phyloP scores from a whole-genome alignment of 2,888 invertebrate genomes.

The Troglohyphantes excavatus region DNA sequence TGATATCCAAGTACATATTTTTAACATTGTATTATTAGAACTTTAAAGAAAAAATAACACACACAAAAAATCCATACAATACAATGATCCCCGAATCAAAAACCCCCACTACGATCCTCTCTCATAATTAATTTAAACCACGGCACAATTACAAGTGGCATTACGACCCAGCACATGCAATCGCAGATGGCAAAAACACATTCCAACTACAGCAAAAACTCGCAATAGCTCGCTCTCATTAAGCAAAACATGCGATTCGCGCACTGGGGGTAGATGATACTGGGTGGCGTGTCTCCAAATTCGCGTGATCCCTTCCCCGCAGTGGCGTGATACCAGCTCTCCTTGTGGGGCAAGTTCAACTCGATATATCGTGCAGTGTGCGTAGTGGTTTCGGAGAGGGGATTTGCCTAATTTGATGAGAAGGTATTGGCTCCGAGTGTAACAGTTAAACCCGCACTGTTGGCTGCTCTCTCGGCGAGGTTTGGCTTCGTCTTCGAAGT shows the following conservation, averaged over 20 bases:
- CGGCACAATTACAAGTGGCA: slow-evolving; percentile 35
- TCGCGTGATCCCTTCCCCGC: background rate
- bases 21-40: too few species aligned
- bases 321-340: slow-evolving; percentile 3
- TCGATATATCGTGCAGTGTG: slow-evolving; percentile 59
- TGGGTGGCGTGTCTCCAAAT: slow-evolving; percentile 2
- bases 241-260: background rate
- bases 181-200: background rate
- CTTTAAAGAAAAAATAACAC: too few species aligned
- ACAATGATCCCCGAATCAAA: background rate
- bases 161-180: slow-evolving; percentile 39
- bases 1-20: too few species aligned
- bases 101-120: background rate
- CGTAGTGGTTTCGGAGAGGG: slow-evolving; percentile 35
- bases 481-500: slow-evolving; percentile 11
- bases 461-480: background rate
- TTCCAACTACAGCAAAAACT: background rate
- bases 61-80: too few species aligned
- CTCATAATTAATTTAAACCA: slow-evolving; percentile 48
- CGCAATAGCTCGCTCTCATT: slow-evolving; percentile 8
- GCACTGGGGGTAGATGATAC: background rate
- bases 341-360: slow-evolving; percentile 13
- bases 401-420: slow-evolving; percentile 74
- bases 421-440: slow-evolving; percentile 47
- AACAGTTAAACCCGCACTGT: slow-evolving; percentile 53